These are phyloP conservation scores for Zoanthus sociatus DNA, from an alignment of 92 coral and sea anemone genomes.

Conservation along the genomic window DNA sequence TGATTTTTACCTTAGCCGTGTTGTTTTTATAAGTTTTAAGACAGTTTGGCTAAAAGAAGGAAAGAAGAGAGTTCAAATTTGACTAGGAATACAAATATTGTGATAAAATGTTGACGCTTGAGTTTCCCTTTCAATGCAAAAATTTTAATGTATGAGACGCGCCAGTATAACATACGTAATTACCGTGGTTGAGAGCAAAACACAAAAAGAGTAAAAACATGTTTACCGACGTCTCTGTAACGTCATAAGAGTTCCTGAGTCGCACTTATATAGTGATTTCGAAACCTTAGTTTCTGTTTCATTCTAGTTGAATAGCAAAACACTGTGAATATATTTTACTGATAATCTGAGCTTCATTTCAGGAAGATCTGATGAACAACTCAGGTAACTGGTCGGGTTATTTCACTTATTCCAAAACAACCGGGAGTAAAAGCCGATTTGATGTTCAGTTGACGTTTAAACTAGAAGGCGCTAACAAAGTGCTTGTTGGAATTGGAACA, in stretches of 20 bases:
- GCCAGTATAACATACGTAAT: too few species aligned
- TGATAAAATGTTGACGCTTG: too few species aligned
- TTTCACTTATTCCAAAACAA: slow-evolving; percentile 85
- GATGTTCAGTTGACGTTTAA: slow-evolving; percentile 79
- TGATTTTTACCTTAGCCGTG: neutral
- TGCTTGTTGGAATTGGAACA: slow-evolving; percentile 71
- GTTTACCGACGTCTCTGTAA: too few species aligned
- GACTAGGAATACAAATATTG: too few species aligned
- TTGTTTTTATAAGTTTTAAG: neutral
- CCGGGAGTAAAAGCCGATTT: slow-evolving; percentile 74
- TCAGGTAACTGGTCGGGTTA: slow-evolving; percentile 92
- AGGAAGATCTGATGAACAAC: slow-evolving; percentile 82
- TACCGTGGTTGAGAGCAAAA: too few species aligned
- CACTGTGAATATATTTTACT: neutral
- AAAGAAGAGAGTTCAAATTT: too few species aligned
- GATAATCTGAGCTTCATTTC: neutral
- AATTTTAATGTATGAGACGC: too few species aligned
- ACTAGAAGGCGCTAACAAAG: slow-evolving; percentile 80
- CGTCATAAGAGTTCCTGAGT: neutral
- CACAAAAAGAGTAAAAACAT: too few species aligned
- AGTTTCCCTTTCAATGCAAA: too few species aligned
- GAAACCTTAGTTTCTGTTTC: neutral
- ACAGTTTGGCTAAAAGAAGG: neutral
- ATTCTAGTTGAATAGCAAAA: neutral
- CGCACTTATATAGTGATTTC: too few species aligned